phyloP scores from a whole-genome alignment of 1,140 invertebrate genomes.

The Drosophila gunungcola region DNA sequence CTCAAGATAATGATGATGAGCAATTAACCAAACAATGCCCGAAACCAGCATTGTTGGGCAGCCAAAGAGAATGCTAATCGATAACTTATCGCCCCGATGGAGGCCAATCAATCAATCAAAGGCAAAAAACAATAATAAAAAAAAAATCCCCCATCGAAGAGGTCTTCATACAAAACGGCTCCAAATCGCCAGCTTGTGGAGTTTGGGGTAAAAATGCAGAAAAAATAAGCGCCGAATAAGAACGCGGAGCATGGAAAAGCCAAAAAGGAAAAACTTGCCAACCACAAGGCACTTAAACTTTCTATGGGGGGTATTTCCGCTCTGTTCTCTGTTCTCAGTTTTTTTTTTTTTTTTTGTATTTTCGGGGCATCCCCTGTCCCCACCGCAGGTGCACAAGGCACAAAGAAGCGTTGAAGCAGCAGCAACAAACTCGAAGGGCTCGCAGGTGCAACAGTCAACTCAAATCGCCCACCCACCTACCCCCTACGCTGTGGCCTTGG shows the following conservation, averaged over 20 bases:
- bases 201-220: conserved; percentile 3
- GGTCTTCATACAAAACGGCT: conserved; percentile 41
- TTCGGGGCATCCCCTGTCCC: conserved; percentile 8
- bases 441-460: conserved; percentile 64
- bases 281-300: conserved; percentile 79
- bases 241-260: conserved; percentile 5
- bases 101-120: conserved; percentile 70
- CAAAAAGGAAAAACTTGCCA: conserved; percentile 49
- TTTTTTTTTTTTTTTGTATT: not conserved
- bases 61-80: conserved; percentile 59
- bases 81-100: conserved; percentile 68
- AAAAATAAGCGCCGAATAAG: conserved; percentile 12
- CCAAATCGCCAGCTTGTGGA: conserved; percentile 26
- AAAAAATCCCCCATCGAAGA: conserved; percentile 1
- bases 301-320: conserved; percentile 58
- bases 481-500: conserved; percentile 58
- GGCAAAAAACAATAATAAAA: conserved; percentile 10
- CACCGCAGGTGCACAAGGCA: conserved; percentile 43
- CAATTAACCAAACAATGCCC: conserved; percentile 55
- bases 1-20: conserved; percentile 41
- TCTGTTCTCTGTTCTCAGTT: too few relatives aligned
- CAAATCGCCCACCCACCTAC: not conserved
- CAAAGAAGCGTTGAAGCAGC: conserved; percentile 79
- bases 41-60: conserved; percentile 3
- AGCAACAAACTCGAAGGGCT: conserved; percentile 55